Percentiles rank a stretch among this genome's conserved stretches.
Evolutionary conservation across 1,140 invertebrate genomes (phyloP).

Genomic region (roundworm (Caenorhabditis elegans)): DNA sequence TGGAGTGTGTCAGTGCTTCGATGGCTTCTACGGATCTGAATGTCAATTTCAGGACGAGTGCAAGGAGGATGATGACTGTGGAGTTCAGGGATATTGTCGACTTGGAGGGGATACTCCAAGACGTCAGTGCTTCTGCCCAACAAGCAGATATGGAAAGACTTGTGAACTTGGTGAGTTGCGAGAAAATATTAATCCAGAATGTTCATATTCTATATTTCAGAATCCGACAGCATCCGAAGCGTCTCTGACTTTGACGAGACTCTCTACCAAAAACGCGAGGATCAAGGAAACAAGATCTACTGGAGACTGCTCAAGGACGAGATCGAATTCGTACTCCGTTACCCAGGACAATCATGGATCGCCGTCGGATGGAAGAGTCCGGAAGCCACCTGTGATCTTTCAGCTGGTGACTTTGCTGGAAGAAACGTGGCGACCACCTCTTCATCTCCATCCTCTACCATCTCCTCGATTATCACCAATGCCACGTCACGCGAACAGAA

Average conservation of each 20-base stretch:
- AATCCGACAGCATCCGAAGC: conserved; percentile 10
- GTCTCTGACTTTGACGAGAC: conserved; percentile 43
- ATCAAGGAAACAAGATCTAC: conserved; percentile 49
- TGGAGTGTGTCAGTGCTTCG: conserved; percentile 46
- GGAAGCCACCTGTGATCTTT: conserved; percentile 44
- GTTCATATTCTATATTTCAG: no score
- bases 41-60: conserved; percentile 48
- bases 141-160: conserved; percentile 41
- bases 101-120: neutral
- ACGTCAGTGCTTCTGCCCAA: conserved; percentile 49
- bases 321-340: conserved; percentile 64
- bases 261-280: conserved; percentile 46
- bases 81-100: conserved; percentile 44
- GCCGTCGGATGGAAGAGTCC: conserved; percentile 65
- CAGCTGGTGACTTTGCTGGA: neutral
- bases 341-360: conserved; percentile 61
- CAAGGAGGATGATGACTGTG: conserved; percentile 46
- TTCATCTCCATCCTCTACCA: neutral
- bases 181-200: no score
- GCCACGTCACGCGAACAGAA: neutral
- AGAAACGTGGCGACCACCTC: neutral
- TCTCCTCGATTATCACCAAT: neutral
- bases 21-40: conserved; percentile 37
- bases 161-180: conserved; percentile 43
- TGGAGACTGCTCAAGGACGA: conserved; percentile 57